These are phyloP conservation scores for Koerneria pararmatus DNA, from an alignment of 2,888 invertebrate species.

Conservation along the genomic window DNA sequence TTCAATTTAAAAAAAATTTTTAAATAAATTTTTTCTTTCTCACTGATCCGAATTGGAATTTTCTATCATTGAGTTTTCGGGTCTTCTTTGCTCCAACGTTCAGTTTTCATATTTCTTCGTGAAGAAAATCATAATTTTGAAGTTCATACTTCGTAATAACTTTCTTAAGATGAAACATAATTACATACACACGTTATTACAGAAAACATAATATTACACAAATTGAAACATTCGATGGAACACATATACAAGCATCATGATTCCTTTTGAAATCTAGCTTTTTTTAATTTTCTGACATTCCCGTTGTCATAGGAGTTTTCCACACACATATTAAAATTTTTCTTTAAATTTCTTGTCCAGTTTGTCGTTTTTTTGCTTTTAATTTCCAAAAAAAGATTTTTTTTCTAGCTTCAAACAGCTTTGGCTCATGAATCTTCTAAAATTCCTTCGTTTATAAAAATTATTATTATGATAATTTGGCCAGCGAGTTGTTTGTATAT, in stretches of 20 bases:
- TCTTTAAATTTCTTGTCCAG: neutral
- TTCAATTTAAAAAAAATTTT: too few species aligned
- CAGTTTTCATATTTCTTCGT: too few species aligned
- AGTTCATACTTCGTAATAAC: too few species aligned
- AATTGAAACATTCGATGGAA: conserved; percentile 14
- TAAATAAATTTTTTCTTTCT: too few species aligned
- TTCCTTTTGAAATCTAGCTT: neutral
- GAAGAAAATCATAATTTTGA: too few species aligned
- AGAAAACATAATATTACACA: too few species aligned
- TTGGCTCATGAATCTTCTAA: neutral
- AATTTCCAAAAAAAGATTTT: neutral
- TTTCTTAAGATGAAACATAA: too few species aligned
- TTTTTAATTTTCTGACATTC: neutral
- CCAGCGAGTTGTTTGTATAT: too few species aligned
- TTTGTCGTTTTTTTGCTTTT: neutral
- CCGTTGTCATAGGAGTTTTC: neutral
- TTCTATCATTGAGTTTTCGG: too few species aligned
- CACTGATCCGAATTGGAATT: too few species aligned
- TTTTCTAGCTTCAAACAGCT: neutral
- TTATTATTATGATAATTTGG: neutral
- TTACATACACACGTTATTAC: too few species aligned
- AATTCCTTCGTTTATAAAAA: conserved; percentile 7
- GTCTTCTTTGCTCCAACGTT: too few species aligned
- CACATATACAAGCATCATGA: conserved; percentile 19
- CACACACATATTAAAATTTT: neutral